Evolutionary conservation across 1,140 invertebrate genomes (phyloP).

Genomic region (Heliconius congener): DNA sequence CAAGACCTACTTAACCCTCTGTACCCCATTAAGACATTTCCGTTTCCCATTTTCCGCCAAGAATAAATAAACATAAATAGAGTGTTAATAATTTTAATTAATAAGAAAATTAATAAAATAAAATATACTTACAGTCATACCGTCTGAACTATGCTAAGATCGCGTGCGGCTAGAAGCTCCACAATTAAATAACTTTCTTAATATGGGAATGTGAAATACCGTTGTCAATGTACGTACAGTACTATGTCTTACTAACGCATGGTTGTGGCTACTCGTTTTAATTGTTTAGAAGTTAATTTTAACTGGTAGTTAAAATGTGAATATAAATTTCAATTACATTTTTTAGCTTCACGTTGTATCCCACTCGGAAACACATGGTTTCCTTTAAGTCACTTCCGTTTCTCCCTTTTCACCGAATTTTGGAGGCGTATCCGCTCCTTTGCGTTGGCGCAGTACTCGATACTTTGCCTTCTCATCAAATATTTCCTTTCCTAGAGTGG

Average conservation of each 20-base stretch:
- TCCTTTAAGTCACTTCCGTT: too few species aligned
- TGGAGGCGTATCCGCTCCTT: neutral
- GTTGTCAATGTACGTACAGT: constrained; percentile 17
- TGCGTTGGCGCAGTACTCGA: too few species aligned
- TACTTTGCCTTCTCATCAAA: too few species aligned
- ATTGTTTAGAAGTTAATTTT: constrained; percentile 10
- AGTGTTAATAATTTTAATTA: neutral
- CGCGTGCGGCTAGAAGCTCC: constrained; percentile 22
- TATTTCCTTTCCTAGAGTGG: too few species aligned
- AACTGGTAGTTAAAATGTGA: neutral
- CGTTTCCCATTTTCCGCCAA: too few species aligned
- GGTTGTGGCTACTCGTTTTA: constrained; percentile 1
- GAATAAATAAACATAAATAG: neutral
- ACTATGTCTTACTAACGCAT: constrained; percentile 24
- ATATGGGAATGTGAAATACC: constrained; percentile 34
- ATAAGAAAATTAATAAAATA: constrained; percentile 1
- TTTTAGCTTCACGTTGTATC: neutral
- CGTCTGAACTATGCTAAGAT: constrained; percentile 31
- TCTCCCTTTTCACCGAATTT: neutral
- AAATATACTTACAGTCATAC: neutral
- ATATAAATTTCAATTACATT: neutral
- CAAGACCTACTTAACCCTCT: too few species aligned
- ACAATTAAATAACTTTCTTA: constrained; percentile 39
- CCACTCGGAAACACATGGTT: neutral
- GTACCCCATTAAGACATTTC: too few species aligned